phyloP scores from a whole-genome alignment of 2,113 vertebrate species.

The Rhadina sibilatrix region DNA sequence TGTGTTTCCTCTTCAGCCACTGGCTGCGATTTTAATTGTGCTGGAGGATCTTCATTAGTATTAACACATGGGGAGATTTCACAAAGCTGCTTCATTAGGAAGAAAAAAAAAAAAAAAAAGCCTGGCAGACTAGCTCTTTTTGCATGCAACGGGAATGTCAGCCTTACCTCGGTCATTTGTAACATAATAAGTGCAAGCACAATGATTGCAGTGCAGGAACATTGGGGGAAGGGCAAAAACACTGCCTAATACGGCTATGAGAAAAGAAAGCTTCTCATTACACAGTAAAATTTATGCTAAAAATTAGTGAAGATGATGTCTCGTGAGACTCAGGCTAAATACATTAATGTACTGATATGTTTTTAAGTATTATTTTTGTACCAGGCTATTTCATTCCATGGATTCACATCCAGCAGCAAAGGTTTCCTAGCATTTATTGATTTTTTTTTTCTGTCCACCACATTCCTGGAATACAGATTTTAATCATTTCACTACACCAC shows the following conservation, averaged over 20 bases:
- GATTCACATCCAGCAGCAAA: constrained; percentile 80
- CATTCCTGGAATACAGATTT: constrained; percentile 97
- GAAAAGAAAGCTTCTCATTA: constrained; percentile 86
- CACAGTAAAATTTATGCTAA: constrained; percentile 90
- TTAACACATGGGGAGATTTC: constrained; percentile 84
- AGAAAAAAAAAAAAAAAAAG: constrained; percentile 72
- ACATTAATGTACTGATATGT: constrained; percentile 87
- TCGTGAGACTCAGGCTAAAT: constrained; percentile 84
- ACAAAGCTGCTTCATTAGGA: constrained; percentile 89
- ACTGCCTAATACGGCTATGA: constrained; percentile 82
- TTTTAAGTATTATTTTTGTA: constrained; percentile 92
- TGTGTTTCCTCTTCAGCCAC: constrained; percentile 78
- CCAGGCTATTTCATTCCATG: constrained; percentile 79
- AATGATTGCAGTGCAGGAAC: constrained; percentile 87
- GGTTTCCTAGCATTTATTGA: constrained; percentile 85
- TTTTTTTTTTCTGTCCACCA: constrained; percentile 80
- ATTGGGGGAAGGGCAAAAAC: constrained; percentile 88
- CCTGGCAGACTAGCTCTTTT: constrained; percentile 85
- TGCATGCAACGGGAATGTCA: constrained; percentile 92
- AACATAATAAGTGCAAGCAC: constrained; percentile 96
- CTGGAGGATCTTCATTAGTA: constrained; percentile 97
- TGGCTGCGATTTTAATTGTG: constrained; percentile 88
- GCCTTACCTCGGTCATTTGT: constrained; percentile 96
- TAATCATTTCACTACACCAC: constrained; percentile 88
- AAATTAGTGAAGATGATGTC: constrained; percentile 86